A percentile compares a stretch with the other conserved stretches of the same genome.
Conservation (phyloP, 1,140 invertebrate genomes). For the Saccostrea echinata region DNA sequence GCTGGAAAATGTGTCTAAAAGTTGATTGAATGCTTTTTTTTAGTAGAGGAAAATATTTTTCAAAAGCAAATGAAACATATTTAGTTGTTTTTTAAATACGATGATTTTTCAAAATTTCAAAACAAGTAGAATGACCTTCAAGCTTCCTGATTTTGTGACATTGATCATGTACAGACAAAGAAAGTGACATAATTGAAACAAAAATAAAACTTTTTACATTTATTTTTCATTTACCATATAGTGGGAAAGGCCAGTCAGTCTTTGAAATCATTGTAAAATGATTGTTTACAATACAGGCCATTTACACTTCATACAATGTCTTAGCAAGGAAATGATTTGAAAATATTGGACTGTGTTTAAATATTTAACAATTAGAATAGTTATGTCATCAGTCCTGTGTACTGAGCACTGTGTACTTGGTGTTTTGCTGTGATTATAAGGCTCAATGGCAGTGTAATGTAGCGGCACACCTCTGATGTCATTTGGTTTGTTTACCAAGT, state of each 20-base stretch:
- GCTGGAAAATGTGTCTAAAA: neutral
- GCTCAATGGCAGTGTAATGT: neutral
- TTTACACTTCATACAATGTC: neutral
- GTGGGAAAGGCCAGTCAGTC: neutral
- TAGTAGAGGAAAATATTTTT: neutral
- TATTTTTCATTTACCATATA: too few relatives aligned
- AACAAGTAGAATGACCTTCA: too few relatives aligned
- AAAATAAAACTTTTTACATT: too few relatives aligned
- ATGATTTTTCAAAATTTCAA: too few relatives aligned
- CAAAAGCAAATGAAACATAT: neutral
- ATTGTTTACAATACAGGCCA: conserved; percentile 10
- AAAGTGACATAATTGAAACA: too few relatives aligned
- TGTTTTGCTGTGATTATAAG: neutral
- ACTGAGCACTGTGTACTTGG: neutral
- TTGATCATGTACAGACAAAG: too few relatives aligned
- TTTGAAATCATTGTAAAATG: neutral
- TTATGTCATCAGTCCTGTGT: conserved; percentile 14
- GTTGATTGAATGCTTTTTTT: neutral
- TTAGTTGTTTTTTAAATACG: neutral
- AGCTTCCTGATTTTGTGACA: too few relatives aligned
- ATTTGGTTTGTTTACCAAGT: conserved; percentile 16
- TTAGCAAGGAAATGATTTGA: conserved; percentile 2
- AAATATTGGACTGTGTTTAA: conserved; percentile 34
- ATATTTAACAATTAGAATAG: conserved; percentile 2
- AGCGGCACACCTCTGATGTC: neutral